phyloP scores from a whole-genome alignment of 1,140 invertebrate species.

The Parasteatoda tepidariorum region DNA sequence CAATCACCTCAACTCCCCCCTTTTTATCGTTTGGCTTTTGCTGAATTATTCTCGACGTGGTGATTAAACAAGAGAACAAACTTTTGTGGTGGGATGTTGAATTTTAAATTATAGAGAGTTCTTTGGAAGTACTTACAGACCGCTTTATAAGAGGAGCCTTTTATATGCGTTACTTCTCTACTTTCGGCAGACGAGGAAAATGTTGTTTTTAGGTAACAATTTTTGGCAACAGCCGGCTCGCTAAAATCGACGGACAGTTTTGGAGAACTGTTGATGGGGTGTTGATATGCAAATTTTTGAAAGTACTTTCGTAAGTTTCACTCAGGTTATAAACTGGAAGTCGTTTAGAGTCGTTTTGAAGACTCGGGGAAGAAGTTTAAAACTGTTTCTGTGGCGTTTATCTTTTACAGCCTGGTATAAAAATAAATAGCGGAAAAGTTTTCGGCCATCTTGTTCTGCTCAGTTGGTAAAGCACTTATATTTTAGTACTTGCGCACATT shows the following conservation, averaged over 20 bases:
- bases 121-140: conserved; percentile 42
- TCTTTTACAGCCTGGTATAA: conserved; percentile 45
- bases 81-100: conserved; percentile 34
- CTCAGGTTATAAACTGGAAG: conserved; percentile 46
- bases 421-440: conserved; percentile 42
- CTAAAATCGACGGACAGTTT: conserved; percentile 37
- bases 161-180: neutral
- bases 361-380: conserved; percentile 53
- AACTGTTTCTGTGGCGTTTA: conserved; percentile 47
- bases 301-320: neutral
- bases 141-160: neutral
- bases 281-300: conserved; percentile 43
- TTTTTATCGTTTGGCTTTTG: neutral
- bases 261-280: conserved; percentile 23
- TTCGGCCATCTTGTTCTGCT: neutral
- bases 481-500: too few relatives aligned
- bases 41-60: conserved; percentile 30
- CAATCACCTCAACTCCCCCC: neutral
- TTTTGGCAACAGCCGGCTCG: conserved; percentile 41
- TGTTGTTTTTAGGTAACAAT: conserved; percentile 27
- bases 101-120: conserved; percentile 57
- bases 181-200: neutral
- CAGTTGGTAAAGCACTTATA: neutral
- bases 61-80: conserved; percentile 41
- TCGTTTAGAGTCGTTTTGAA: conserved; percentile 51